Conservation (phyloP, 1,140 invertebrate species). For the Euwallacea fornicatus region DNA sequence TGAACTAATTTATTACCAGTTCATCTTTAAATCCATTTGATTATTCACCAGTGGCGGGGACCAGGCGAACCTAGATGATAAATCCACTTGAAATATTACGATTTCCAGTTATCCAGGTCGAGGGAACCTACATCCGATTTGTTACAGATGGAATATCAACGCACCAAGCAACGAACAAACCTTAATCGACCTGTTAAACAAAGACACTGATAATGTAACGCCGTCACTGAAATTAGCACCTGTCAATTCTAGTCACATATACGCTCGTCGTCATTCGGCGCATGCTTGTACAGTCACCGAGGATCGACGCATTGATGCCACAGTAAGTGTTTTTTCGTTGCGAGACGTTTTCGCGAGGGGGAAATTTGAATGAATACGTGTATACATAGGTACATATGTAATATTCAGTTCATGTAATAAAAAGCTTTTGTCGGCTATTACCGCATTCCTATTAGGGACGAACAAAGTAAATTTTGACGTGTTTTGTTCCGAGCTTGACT, state of each 20-base stretch:
- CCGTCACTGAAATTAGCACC: conserved; percentile 45
- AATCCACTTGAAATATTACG: neutral
- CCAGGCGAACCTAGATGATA: neutral
- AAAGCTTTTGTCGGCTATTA: neutral
- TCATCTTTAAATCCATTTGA: conserved; percentile 14
- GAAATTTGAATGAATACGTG: too few relatives aligned
- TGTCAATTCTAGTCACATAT: conserved; percentile 47
- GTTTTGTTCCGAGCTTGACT: neutral
- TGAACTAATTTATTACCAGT: conserved; percentile 13
- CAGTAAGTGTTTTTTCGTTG: conserved; percentile 21
- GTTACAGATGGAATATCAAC: conserved; percentile 42
- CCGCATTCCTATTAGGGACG: neutral
- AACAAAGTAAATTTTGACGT: neutral
- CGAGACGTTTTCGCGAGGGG: too few relatives aligned
- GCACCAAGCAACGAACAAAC: conserved; percentile 38
- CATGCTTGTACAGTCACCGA: conserved; percentile 44
- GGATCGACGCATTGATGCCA: conserved; percentile 30
- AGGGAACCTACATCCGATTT: neutral
- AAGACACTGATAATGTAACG: conserved; percentile 30
- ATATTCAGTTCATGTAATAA: too few relatives aligned
- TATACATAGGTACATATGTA: too few relatives aligned
- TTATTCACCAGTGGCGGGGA: conserved; percentile 4
- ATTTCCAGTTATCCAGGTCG: neutral
- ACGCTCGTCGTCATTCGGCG: conserved; percentile 49
- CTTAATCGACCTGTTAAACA: conserved; percentile 41